phyloP scores from a whole-genome alignment of 2,888 invertebrate species.

The Acanthosoma haemorrhoidale region DNA sequence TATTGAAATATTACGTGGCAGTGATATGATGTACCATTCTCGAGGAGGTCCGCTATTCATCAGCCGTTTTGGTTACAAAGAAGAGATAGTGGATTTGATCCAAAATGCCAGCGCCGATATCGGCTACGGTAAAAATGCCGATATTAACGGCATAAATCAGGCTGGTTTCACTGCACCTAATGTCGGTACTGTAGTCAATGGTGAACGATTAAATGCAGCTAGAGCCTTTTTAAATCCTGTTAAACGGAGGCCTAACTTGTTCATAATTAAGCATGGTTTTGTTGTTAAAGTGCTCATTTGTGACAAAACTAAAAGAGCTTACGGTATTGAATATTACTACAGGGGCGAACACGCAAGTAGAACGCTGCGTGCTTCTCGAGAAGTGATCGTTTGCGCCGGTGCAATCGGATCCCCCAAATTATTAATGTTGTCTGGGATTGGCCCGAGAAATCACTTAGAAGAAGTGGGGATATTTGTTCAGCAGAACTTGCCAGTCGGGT shows the following conservation, averaged over 20 bases:
- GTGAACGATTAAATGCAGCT: constrained; percentile 60
- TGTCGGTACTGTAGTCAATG: constrained; percentile 55
- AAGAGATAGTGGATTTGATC: constrained; percentile 19
- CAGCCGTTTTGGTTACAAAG: constrained; percentile 29
- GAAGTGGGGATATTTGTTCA: constrained; percentile 26
- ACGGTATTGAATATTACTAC: constrained; percentile 53
- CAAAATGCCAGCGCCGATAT: constrained; percentile 31
- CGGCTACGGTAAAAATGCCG: constrained; percentile 32
- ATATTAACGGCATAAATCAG: constrained; percentile 33
- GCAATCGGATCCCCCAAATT: constrained; percentile 34
- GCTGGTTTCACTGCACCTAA: constrained; percentile 34
- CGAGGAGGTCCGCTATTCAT: constrained; percentile 31
- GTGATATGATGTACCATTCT: constrained; percentile 30
- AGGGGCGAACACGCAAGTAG: constrained; percentile 27
- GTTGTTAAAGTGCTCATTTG: constrained; percentile 57
- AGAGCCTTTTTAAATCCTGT: constrained; percentile 60
- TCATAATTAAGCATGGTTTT: constrained; percentile 55
- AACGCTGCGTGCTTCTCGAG: constrained; percentile 33
- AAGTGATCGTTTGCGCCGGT: constrained; percentile 36
- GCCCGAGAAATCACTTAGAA: constrained; percentile 34
- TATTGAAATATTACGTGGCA: constrained; percentile 6
- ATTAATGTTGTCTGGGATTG: constrained; percentile 34
- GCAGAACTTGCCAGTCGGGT: constrained; percentile 33
- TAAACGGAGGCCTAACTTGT: constrained; percentile 55
- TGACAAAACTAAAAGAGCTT: constrained; percentile 51